A percentile compares a stretch with the other conserved stretches of the same genome.
Conservation (phyloP, 2,797 vertebrate species). For the Coluber constrictor region DNA sequence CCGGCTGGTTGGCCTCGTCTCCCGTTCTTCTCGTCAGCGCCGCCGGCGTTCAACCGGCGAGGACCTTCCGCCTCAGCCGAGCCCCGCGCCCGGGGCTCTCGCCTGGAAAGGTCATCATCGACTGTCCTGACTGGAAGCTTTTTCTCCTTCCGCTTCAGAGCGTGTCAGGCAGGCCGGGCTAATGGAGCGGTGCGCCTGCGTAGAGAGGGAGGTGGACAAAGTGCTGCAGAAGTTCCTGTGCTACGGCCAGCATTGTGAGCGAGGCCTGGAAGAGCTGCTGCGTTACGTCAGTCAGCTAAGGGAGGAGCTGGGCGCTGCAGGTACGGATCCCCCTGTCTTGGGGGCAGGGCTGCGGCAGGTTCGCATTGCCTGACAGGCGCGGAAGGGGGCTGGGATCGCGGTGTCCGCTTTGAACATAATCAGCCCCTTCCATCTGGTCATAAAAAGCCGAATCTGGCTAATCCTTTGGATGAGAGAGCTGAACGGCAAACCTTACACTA, state of each 20-base stretch:
- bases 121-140: neutral
- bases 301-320: constrained; percentile 81
- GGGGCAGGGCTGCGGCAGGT: neutral
- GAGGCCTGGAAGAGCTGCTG: constrained; percentile 86
- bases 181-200: constrained; percentile 91
- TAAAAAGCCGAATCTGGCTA: neutral
- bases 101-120: neutral
- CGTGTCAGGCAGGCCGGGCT: constrained; percentile 11
- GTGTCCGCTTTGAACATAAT: neutral
- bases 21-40: neutral
- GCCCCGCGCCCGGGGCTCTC: neutral
- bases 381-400: neutral
- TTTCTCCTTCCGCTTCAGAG: neutral
- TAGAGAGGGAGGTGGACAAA: constrained; percentile 89
- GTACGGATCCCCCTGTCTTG: constrained; percentile 56
- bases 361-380: neutral
- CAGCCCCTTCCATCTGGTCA: neutral
- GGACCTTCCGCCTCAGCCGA: neutral
- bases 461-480: neutral
- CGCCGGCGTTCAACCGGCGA: neutral
- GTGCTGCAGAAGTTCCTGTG: constrained; percentile 88
- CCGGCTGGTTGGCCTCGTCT: neutral
- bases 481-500: neutral
- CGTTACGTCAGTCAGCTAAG: constrained; percentile 83
- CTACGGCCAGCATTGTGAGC: constrained; percentile 87